These are phyloP conservation scores for Solen grandis DNA, from an alignment of 1,140 invertebrate genomes.

Conservation along the genomic window DNA sequence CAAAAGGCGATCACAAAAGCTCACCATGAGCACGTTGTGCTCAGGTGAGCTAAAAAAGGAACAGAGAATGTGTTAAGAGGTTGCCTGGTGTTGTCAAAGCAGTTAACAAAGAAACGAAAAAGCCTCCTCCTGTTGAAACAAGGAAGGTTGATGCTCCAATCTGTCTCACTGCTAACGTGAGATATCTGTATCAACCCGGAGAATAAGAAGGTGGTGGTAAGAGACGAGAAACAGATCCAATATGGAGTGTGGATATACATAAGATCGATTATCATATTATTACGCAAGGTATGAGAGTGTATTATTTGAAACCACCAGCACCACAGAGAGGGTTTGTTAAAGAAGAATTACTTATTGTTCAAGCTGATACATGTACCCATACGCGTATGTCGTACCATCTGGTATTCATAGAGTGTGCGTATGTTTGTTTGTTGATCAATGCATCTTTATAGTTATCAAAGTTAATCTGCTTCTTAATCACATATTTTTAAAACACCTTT, in stretches of 20 bases:
- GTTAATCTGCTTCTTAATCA: too few species aligned
- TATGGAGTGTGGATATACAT: too few species aligned
- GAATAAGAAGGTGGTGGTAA: slow-evolving; percentile 57
- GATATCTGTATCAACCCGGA: slow-evolving; percentile 57
- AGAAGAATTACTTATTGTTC: too few species aligned
- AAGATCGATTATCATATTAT: too few species aligned
- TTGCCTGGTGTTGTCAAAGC: slow-evolving; percentile 54
- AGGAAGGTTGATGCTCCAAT: too few species aligned
- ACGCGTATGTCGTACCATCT: slow-evolving; percentile 17
- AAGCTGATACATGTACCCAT: slow-evolving; percentile 26
- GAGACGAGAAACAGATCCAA: too few species aligned
- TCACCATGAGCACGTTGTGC: slow-evolving; percentile 37
- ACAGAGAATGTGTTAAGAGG: slow-evolving; percentile 16
- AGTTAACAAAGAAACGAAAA: slow-evolving; percentile 36
- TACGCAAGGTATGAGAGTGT: slow-evolving; percentile 32
- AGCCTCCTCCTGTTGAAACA: slow-evolving; percentile 27
- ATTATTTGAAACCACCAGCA: slow-evolving; percentile 49
- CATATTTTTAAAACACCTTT: slow-evolving; percentile 38
- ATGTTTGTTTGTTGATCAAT: slow-evolving; percentile 54
- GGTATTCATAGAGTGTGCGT: slow-evolving; percentile 55
- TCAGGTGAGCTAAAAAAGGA: slow-evolving; percentile 30
- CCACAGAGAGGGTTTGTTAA: too few species aligned
- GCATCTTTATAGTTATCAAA: too few species aligned
- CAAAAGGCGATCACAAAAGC: too few species aligned
- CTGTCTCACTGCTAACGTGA: too few species aligned